A percentile compares a stretch with the other conserved stretches of the same genome.
These are phyloP conservation scores for Lottia scabra DNA, from an alignment of 2,888 invertebrate genomes.

Conservation along the genomic window DNA sequence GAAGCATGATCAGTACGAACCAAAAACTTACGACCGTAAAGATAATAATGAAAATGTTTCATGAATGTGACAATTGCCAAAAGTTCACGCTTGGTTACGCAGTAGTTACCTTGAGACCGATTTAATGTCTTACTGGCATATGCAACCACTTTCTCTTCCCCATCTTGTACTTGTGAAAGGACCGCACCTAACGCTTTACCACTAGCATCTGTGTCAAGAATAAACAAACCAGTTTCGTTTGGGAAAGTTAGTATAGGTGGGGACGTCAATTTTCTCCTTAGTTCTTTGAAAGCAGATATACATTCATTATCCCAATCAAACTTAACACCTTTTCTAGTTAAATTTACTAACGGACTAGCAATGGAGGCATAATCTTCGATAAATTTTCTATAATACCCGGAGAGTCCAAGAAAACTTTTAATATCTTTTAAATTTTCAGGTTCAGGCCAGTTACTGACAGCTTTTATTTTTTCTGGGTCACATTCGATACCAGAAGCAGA, in stretches of 20 bases:
- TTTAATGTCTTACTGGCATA: background rate
- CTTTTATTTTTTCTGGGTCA: background rate
- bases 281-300: background rate
- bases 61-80: constrained; percentile 1
- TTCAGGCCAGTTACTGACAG: background rate
- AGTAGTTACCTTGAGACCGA: background rate
- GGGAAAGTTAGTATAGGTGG: background rate
- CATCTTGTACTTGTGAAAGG: background rate
- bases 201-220: background rate
- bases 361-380: background rate
- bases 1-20: background rate
- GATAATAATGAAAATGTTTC: background rate
- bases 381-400: background rate
- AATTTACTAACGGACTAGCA: background rate
- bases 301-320: background rate
- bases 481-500: background rate
- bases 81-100: background rate
- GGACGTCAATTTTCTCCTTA: background rate
- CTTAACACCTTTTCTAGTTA: background rate
- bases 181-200: background rate
- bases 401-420: background rate
- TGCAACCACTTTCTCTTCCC: background rate
- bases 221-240: background rate
- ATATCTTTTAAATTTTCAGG: background rate
- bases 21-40: background rate